Conservation (phyloP, 2,888 invertebrate species). For the Morpho achilles region DNA sequence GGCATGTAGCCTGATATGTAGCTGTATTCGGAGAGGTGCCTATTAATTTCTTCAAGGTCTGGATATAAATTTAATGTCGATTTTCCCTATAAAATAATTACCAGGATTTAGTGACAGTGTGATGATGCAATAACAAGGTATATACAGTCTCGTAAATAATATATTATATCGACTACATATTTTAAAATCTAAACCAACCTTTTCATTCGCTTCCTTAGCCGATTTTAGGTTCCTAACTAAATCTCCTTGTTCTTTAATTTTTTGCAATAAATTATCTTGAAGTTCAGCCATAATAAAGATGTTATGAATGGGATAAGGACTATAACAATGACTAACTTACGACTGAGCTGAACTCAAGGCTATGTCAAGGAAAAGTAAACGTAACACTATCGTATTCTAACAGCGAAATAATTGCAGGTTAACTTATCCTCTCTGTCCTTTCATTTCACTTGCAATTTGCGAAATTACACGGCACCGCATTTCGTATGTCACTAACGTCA, state of each 20-base stretch:
- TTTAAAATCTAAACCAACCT: conserved; percentile 72
- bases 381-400: conserved; percentile 21
- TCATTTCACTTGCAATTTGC: conserved; percentile 19
- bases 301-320: conserved; percentile 13
- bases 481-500: conserved; percentile 10
- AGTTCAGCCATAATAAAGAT: conserved; percentile 51
- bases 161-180: too few relatives aligned
- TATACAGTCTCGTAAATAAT: neutral
- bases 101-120: conserved; percentile 25
- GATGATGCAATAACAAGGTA: conserved; percentile 20
- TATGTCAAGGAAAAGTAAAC: conserved; percentile 47
- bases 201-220: conserved; percentile 86
- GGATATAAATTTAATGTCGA: conserved; percentile 34
- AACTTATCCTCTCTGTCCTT: conserved; percentile 37
- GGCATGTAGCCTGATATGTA: conserved; percentile 79
- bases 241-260: conserved; percentile 85
- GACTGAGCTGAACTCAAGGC: conserved; percentile 38
- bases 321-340: conserved; percentile 12
- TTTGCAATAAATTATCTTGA: conserved; percentile 54
- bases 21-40: conserved; percentile 74
- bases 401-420: conserved; percentile 46
- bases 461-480: conserved; percentile 7
- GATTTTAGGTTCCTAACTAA: conserved; percentile 89
- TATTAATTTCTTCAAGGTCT: conserved; percentile 54
- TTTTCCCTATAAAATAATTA: conserved; percentile 53